phyloP scores from a whole-genome alignment of 2,888 invertebrate genomes.

The Pristionchus arcanus region DNA sequence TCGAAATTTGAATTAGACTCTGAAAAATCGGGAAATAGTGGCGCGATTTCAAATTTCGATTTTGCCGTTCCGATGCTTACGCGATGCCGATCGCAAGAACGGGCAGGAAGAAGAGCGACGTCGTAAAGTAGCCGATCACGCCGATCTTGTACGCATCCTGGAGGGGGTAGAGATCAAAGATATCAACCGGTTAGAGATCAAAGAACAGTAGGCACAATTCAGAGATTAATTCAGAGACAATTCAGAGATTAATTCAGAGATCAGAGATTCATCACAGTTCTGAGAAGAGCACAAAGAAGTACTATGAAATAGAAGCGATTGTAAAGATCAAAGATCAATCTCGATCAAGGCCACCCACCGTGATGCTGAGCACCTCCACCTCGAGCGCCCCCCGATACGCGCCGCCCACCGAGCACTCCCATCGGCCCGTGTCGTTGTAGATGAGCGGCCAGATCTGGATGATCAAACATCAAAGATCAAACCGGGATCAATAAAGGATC shows the following conservation, averaged over 20 bases:
- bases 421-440: conserved; percentile 29
- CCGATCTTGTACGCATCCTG: conserved; percentile 1
- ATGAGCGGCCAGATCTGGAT: conserved; percentile 35
- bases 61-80: neutral
- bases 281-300: neutral
- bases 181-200: neutral
- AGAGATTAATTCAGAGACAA: too few species aligned
- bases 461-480: neutral
- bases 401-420: conserved; percentile 42
- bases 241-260: too few species aligned
- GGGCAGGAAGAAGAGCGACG: conserved; percentile 33
- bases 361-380: conserved; percentile 33
- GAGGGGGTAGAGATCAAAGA: neutral
- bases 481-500: neutral
- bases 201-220: too few species aligned
- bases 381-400: neutral
- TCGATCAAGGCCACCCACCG: neutral
- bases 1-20: neutral
- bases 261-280: neutral
- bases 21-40: neutral
- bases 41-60: neutral
- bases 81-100: conserved; percentile 11
- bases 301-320: neutral
- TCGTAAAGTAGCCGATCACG: conserved; percentile 31
- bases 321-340: neutral